Evolutionary conservation across 2,888 invertebrate species (phyloP), one percentile per base, ranked within the genome.

Genomic region (Drosophila fungiperda): DNA sequence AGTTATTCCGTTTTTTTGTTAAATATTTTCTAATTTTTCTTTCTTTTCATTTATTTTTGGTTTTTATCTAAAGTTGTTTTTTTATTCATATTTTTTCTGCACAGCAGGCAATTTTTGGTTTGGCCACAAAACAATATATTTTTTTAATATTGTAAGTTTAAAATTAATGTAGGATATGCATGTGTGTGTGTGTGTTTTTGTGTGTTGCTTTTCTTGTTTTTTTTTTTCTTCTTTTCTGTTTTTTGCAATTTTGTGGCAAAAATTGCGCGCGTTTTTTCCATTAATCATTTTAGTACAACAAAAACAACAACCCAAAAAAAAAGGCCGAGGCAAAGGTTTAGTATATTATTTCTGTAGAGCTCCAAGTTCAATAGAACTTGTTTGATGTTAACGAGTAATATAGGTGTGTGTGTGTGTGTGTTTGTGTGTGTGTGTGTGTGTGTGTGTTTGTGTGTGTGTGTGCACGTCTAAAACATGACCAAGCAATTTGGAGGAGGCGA

Each of bases 341-440:
- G 76, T 73, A 68, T 29, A 57, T 57, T 29, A 40, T 63, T 59
- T 48, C 33, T 65, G 69, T 67, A 45, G 52, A 78, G 78, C 67
- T 69, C 68, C 87, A 85, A 89, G 89, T 85, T 85, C 87, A 85
- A 85, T 87, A 89, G 84, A 85, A 85, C 84, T 87, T 82, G 84
- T 85, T 85, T 85, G 76, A 53, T 71, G 67, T 49, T 71, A 76
- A 80, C 77, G 77, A 76, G 60, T 77, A 66, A 61, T 58, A 40
- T 36, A 6, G n/a, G 7, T 40, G 32, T 17, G 7, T 49, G 15
- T 42, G 9, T 42, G 20, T 42, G 36, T 58, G 32, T 50, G 42
- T 64, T n/a, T n/a, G n/a, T n/a, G n/a, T n/a, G n/a, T n/a, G n/a
- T n/a, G n/a, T n/a, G n/a, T n/a, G n/a, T n/a, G n/a, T 26, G 11